Percentiles rank a stretch among this genome's conserved stretches.
Evolutionary conservation across 2,797 vertebrate species (phyloP).

Genomic region (Bovichtus diacanthus): DNA sequence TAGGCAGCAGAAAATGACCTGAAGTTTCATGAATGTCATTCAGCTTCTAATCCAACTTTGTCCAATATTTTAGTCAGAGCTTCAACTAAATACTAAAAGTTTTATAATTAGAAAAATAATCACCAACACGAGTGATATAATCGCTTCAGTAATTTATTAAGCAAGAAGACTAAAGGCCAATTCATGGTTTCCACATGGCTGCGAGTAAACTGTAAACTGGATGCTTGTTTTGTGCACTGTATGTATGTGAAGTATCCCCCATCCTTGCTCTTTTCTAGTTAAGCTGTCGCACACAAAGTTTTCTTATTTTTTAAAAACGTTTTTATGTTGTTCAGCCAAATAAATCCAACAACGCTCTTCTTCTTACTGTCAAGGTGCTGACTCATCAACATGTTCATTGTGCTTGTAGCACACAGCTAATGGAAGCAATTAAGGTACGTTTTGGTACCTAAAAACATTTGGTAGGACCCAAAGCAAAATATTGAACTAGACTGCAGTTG

Average conservation of each 20-base stretch:
- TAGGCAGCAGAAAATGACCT: background rate
- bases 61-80: background rate
- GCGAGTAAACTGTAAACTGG: too few relatives aligned
- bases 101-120: background rate
- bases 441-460: background rate
- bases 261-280: background rate
- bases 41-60: background rate
- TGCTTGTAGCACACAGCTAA: too few relatives aligned
- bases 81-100: background rate
- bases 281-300: too few relatives aligned
- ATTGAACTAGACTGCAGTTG: background rate
- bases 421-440: too few relatives aligned
- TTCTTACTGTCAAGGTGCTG: too few relatives aligned
- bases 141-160: background rate
- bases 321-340: too few relatives aligned
- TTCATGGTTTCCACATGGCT: too few relatives aligned
- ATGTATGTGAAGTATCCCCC: background rate
- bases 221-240: too few relatives aligned
- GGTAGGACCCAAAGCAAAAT: background rate
- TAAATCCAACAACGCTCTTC: too few relatives aligned
- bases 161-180: background rate
- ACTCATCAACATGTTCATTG: too few relatives aligned
- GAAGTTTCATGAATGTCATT: background rate
- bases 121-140: background rate
- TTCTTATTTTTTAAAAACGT: too few relatives aligned